A percentile compares a stretch with the other conserved stretches of the same genome.
phyloP scores from a whole-genome alignment of 1,140 invertebrate species.

The Euglossa dilemma region DNA sequence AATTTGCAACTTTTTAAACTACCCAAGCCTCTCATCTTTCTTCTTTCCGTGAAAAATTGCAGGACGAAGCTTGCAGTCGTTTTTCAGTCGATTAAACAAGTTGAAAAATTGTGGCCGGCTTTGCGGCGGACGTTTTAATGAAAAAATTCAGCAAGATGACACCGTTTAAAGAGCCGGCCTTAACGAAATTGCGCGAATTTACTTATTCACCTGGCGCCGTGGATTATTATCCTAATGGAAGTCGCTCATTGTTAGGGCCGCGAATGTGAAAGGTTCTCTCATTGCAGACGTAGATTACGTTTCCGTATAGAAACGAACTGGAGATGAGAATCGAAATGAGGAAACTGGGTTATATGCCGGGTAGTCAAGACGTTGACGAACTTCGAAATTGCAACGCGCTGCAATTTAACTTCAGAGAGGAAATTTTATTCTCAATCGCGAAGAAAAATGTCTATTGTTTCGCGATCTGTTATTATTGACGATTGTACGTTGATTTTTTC shows the following conservation, averaged over 20 bases:
- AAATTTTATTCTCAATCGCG: conserved; percentile 12
- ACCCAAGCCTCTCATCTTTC: no score
- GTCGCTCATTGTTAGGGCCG: conserved; percentile 33
- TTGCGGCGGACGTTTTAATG: neutral
- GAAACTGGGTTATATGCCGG: conserved; percentile 45
- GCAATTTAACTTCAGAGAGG: conserved; percentile 3
- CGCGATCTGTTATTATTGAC: no score
- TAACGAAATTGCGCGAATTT: conserved; percentile 22
- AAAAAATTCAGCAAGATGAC: conserved; percentile 1
- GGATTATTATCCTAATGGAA: conserved; percentile 49
- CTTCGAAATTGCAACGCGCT: conserved; percentile 22
- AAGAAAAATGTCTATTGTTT: neutral
- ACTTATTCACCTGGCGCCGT: neutral
- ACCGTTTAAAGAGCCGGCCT: no score
- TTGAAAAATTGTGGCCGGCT: no score
- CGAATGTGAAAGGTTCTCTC: conserved; percentile 31
- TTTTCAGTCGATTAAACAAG: neutral
- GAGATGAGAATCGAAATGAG: conserved; percentile 44
- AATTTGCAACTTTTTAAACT: no score
- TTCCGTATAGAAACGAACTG: conserved; percentile 28
- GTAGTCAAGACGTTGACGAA: conserved; percentile 27
- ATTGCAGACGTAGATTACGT: conserved; percentile 41
- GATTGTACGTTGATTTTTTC: neutral
- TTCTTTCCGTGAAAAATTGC: no score
- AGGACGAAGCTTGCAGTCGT: no score